phyloP scores from a whole-genome alignment of 2,113 vertebrate genomes.

The Chloropsis hardwickii region DNA sequence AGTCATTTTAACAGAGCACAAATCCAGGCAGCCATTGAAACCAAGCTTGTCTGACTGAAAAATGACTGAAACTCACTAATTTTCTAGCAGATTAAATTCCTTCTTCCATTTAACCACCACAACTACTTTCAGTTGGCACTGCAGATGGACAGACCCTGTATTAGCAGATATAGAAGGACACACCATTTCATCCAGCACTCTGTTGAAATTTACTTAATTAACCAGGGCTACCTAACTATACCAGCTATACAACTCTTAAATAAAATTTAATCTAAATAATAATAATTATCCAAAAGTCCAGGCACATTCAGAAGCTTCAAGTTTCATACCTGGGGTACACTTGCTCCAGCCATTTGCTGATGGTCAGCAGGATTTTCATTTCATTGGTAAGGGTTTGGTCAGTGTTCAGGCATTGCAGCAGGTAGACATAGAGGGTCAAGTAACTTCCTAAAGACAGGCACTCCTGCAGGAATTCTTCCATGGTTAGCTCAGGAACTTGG shows the following conservation, averaged over 20 bases:
- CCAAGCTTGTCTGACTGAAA: not conserved
- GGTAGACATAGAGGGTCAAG: constrained; percentile 90
- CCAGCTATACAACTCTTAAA: not conserved
- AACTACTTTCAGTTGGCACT: not conserved
- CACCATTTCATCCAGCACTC: not conserved
- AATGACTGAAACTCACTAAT: not conserved
- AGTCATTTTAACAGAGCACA: not conserved
- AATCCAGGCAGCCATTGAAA: not conserved
- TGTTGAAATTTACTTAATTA: not conserved
- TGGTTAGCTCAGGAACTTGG: constrained; percentile 94
- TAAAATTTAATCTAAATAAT: not conserved
- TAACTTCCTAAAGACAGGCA: constrained; percentile 89
- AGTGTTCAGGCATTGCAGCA: constrained; percentile 87
- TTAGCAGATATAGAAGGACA: rapidly evolving
- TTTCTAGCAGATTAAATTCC: not conserved
- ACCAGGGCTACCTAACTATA: not conserved
- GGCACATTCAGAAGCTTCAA: not conserved
- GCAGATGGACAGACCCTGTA: rapidly evolving
- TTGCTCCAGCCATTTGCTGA: constrained; percentile 88
- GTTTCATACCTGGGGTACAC: constrained; percentile 83
- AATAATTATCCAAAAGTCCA: not conserved
- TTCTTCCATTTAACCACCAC: not conserved
- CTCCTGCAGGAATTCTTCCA: constrained; percentile 92
- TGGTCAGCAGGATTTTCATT: constrained; percentile 82
- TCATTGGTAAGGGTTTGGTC: constrained; percentile 89